Percentiles rank a stretch among this genome's conserved stretches.
phyloP scores from a whole-genome alignment of 2,113 vertebrate species.

The Ivindomyrus marchei region DNA sequence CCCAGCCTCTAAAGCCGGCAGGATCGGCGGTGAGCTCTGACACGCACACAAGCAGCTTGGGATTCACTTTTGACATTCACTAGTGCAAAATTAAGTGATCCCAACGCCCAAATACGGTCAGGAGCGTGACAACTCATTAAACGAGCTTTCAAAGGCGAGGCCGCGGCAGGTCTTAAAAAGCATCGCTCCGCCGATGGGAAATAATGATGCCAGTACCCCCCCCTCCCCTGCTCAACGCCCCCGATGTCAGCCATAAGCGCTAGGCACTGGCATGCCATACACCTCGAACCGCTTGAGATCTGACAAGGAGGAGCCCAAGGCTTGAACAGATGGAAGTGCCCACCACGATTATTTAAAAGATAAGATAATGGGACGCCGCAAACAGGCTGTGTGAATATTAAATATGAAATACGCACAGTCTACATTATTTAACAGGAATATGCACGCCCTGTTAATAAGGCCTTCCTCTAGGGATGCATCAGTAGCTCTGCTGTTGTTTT shows the following conservation, averaged over 20 bases:
- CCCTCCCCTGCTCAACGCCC: background rate
- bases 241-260: background rate
- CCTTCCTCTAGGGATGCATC: constrained; percentile 6
- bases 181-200: background rate
- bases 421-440: constrained; percentile 30
- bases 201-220: background rate
- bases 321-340: constrained; percentile 9
- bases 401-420: constrained; percentile 23
- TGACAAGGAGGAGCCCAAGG: constrained; percentile 15
- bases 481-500: background rate
- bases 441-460: constrained; percentile 18
- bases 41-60: background rate
- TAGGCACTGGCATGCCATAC: background rate
- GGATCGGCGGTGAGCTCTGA: background rate
- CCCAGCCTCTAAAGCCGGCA: background rate
- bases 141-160: background rate
- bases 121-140: background rate
- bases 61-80: background rate
- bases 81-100: background rate
- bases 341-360: constrained; percentile 1
- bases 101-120: background rate
- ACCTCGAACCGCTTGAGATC: background rate
- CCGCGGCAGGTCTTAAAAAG: background rate
- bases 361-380: background rate
- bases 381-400: constrained; percentile 10